Evolutionary conservation across 1,140 invertebrate species (phyloP), one percentile per base, ranked within the genome.

Genomic region (Amphibalanus amphitrite): DNA sequence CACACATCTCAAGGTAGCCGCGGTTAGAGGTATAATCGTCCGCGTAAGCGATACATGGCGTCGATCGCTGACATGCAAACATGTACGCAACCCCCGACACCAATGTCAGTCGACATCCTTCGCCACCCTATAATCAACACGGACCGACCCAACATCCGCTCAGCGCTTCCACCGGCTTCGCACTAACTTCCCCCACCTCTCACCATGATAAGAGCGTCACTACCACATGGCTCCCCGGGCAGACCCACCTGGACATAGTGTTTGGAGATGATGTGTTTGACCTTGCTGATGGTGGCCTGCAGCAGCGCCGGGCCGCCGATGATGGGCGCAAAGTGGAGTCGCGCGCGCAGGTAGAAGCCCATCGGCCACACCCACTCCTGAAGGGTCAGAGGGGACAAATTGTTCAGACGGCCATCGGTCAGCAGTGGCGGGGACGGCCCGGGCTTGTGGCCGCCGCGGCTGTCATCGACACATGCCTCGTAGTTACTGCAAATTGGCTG

Each of bases 341-440:
- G 87, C 23, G 96, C 96, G 64, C 92, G 83, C 40, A 98, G 81
- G 80, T 95, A 97, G 78, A 87, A 97, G 1, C 94, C 95, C 29
- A 95, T 83, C 3, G 94, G 92, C 95, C 97, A 99, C 0, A 98
- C 76, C 97, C 97, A 98, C 85, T 98, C 97, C 88, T 76, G 47
- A 17, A 70, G 29, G 64, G 69, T n/a, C n/a, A n/a, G n/a, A n/a
- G n/a, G n/a, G n/a, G n/a, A n/a, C n/a, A n/a, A 73, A 68, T 69
- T 69, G 15, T 71, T 38, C 29, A 40, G 28, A 0, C 20, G n/a
- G n/a, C n/a, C n/a, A n/a, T n/a, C n/a, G n/a, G n/a, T n/a, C n/a
- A n/a, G n/a, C n/a, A n/a, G n/a, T n/a, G n/a, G n/a, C n/a, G n/a
- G n/a, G n/a, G n/a, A n/a, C n/a, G n/a, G n/a, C n/a, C n/a, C n/a